Percentiles rank a stretch among this genome's conserved stretches.
These are phyloP conservation scores for Sebastes iracundus DNA, from an alignment of 2,797 vertebrate genomes.

Conservation along the genomic window DNA sequence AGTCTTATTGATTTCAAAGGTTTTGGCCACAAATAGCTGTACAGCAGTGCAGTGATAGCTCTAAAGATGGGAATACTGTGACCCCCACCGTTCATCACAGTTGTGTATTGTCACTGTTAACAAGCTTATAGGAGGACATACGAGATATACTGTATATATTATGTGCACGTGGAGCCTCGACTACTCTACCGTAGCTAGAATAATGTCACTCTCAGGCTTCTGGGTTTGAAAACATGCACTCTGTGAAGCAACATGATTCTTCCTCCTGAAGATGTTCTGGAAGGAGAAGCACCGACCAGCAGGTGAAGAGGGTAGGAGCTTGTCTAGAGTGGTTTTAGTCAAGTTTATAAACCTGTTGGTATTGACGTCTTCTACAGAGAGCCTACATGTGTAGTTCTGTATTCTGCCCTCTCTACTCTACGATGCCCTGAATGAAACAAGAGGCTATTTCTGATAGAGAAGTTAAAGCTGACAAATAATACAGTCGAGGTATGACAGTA, in stretches of 20 bases:
- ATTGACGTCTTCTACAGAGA: constrained; percentile 34
- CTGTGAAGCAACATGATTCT: constrained; percentile 31
- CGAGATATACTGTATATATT: constrained; percentile 39
- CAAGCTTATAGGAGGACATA: constrained; percentile 32
- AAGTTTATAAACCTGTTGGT: constrained; percentile 48
- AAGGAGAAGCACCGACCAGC: constrained; percentile 25
- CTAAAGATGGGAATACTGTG: constrained; percentile 10
- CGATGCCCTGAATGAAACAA: constrained; percentile 61
- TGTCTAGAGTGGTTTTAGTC: constrained; percentile 23
- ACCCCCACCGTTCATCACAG: constrained; percentile 31
- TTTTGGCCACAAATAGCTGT: constrained; percentile 55
- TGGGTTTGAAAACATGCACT: constrained; percentile 35
- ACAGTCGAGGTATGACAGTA: constrained; percentile 79
- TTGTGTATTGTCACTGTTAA: constrained; percentile 23
- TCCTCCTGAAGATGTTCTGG: constrained; percentile 1
- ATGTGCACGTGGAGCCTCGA: constrained; percentile 47
- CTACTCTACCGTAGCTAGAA: constrained; percentile 31
- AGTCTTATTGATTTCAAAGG: constrained; percentile 14
- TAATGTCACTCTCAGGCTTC: constrained; percentile 13
- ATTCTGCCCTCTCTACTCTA: constrained; percentile 60
- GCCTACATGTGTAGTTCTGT: constrained; percentile 63
- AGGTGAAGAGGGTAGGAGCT: constrained; percentile 11
- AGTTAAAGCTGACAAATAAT: constrained; percentile 83
- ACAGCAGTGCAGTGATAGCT: constrained; percentile 51
- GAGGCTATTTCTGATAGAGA: constrained; percentile 64